A percentile compares a stretch with the other conserved stretches of the same genome.
phyloP scores from a whole-genome alignment of 2,888 invertebrate genomes.

The Trissolcus japonicus region DNA sequence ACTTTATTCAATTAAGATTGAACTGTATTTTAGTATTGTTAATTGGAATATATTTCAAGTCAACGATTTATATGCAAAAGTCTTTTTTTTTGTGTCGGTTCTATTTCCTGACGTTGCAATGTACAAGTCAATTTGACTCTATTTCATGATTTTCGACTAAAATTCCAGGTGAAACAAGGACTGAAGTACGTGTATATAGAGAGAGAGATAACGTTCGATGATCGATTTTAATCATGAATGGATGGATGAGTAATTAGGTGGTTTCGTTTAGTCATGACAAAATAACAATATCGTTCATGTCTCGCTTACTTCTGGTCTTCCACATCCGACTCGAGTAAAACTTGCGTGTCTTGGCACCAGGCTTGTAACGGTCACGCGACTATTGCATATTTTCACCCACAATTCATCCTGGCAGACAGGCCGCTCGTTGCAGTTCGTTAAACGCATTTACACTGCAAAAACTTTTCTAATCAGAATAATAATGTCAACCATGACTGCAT shows the following conservation, averaged over 20 bases:
- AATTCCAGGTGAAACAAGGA: neutral
- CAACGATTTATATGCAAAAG: too few species aligned
- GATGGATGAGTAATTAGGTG: conserved; percentile 49
- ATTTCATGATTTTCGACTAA: too few species aligned
- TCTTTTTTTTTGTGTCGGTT: too few species aligned
- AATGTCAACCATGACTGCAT: conserved; percentile 40
- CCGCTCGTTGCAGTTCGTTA: conserved; percentile 42
- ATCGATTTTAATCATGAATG: conserved; percentile 44
- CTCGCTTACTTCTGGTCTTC: conserved; percentile 52
- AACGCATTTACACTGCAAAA: conserved; percentile 37
- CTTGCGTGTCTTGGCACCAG: conserved; percentile 51
- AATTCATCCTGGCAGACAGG: conserved; percentile 54
- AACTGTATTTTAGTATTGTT: too few species aligned
- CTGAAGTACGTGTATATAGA: neutral
- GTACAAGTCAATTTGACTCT: too few species aligned
- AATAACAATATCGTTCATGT: conserved; percentile 49
- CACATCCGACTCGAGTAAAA: conserved; percentile 52
- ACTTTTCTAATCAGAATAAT: conserved; percentile 53
- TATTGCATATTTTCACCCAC: conserved; percentile 49
- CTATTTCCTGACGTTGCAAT: too few species aligned
- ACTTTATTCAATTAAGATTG: too few species aligned
- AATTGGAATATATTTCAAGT: too few species aligned
- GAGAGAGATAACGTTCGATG: neutral
- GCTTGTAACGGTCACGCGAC: conserved; percentile 55
- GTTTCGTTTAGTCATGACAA: conserved; percentile 52